These are phyloP conservation scores for Emys orbicularis DNA, from an alignment of 2,797 vertebrate genomes.

Conservation along the genomic window DNA sequence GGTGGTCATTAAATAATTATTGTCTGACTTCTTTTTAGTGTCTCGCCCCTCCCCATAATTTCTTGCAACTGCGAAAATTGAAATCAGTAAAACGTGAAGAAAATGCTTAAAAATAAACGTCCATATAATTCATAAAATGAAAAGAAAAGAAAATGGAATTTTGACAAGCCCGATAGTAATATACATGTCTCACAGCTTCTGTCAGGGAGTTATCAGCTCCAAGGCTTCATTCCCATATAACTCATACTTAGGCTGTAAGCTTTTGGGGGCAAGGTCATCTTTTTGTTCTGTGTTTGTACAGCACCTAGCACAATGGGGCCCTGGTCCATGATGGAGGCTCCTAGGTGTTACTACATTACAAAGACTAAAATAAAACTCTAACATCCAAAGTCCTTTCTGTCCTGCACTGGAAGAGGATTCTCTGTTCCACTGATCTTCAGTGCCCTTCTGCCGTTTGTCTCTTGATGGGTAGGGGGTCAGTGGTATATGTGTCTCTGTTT, in stretches of 20 bases:
- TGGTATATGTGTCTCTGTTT: background rate
- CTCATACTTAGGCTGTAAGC: background rate
- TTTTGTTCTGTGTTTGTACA: background rate
- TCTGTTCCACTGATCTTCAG: background rate
- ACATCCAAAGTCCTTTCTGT: background rate
- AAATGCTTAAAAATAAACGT: background rate
- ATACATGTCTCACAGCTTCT: background rate
- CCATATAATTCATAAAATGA: background rate
- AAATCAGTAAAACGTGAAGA: background rate
- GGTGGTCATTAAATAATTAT: background rate
- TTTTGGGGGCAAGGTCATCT: slow-evolving; percentile 6
- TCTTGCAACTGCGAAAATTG: background rate
- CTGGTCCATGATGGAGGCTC: background rate
- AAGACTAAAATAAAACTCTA: background rate
- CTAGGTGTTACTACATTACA: background rate
- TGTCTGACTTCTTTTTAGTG: background rate
- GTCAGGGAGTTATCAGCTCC: background rate
- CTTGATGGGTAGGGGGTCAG: background rate
- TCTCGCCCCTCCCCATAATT: background rate
- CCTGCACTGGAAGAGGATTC: background rate
- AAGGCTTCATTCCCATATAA: background rate
- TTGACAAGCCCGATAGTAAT: background rate
- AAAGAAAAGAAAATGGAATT: background rate
- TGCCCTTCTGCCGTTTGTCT: background rate
- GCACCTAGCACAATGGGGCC: background rate